These are phyloP conservation scores for Teleogryllus occipitalis DNA, from an alignment of 1,140 invertebrate genomes.

Conservation along the genomic window DNA sequence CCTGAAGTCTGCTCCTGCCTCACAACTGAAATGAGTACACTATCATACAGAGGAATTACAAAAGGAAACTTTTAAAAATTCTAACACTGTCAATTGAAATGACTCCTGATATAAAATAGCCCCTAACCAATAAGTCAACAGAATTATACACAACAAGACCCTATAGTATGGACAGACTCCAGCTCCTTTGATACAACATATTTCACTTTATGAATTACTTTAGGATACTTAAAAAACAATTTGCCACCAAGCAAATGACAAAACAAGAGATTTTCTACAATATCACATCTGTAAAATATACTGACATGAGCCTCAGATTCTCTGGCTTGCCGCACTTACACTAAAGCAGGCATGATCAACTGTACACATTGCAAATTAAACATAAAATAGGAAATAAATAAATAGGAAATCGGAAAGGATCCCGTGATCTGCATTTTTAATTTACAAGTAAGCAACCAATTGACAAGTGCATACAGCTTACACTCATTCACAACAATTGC, in stretches of 20 bases:
- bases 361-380: neutral
- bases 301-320: neutral
- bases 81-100: neutral
- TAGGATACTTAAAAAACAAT: neutral
- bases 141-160: constrained; percentile 23
- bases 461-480: constrained; percentile 6
- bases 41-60: neutral
- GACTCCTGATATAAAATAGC: constrained; percentile 23
- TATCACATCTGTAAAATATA: constrained; percentile 7
- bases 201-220: neutral
- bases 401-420: constrained; percentile 5
- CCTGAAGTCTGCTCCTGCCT: constrained; percentile 2
- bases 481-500: neutral
- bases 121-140: constrained; percentile 24
- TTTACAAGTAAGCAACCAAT: constrained; percentile 14
- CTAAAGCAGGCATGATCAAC: neutral
- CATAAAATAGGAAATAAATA: neutral
- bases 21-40: constrained; percentile 15
- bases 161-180: constrained; percentile 10
- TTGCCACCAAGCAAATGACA: neutral
- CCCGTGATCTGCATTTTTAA: constrained; percentile 7
- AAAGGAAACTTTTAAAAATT: neutral
- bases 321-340: neutral
- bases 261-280: neutral
- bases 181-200: constrained; percentile 2